phyloP scores from a whole-genome alignment of 2,888 invertebrate genomes.

The Synanthedon formicaeformis region DNA sequence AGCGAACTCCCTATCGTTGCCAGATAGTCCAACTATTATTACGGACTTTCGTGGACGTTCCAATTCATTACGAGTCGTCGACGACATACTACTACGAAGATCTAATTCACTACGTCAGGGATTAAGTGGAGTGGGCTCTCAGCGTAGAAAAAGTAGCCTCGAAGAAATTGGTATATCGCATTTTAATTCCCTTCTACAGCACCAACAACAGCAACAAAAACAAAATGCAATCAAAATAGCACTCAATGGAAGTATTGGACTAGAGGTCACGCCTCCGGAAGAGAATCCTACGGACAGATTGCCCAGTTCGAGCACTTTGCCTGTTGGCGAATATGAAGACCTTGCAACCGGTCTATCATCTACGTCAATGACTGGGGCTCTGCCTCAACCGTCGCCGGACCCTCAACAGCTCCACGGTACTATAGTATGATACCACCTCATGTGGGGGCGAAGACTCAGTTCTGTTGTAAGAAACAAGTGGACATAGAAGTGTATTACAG shows the following conservation, averaged over 20 bases:
- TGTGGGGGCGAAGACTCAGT: conserved; percentile 91
- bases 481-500: conserved; percentile 53
- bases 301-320: conserved; percentile 27
- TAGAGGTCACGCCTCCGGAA: conserved; percentile 82
- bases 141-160: conserved; percentile 84
- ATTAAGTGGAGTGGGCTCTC: conserved; percentile 74
- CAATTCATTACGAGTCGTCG: conserved; percentile 87
- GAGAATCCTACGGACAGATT: conserved; percentile 70
- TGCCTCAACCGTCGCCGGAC: conserved; percentile 58
- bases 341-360: conserved; percentile 52
- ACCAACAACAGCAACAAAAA: conserved; percentile 65
- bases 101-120: conserved; percentile 89
- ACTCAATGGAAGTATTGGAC: conserved; percentile 86
- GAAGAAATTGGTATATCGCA: conserved; percentile 89
- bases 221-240: conserved; percentile 88
- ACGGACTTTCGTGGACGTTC: conserved; percentile 85
- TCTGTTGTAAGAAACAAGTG: conserved; percentile 80
- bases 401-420: conserved; percentile 88
- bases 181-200: conserved; percentile 76
- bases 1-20: conserved; percentile 89
- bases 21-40: conserved; percentile 87
- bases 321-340: conserved; percentile 62
- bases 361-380: conserved; percentile 37
- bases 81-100: conserved; percentile 84
- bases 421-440: conserved; percentile 94